Percentiles rank a stretch among this genome's conserved stretches.
Conservation (phyloP, 2,888 invertebrate species). For the Pseudococcus jackbeardsleyi region DNA sequence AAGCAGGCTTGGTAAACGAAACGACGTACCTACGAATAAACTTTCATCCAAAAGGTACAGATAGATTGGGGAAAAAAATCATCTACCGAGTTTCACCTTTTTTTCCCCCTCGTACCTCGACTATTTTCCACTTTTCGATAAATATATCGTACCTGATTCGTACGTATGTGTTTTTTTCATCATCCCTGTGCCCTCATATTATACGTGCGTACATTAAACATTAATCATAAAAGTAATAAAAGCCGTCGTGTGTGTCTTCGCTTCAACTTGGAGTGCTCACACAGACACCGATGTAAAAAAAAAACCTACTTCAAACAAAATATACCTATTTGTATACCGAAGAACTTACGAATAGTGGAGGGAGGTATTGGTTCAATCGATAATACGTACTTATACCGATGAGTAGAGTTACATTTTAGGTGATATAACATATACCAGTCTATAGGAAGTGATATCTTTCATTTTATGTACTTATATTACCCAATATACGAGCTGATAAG, state of each 20-base stretch:
- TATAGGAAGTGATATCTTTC: background rate
- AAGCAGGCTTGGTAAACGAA: background rate
- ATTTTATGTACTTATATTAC: background rate
- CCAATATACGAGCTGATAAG: no score
- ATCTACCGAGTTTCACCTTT: conserved; percentile 13
- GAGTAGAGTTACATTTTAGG: background rate
- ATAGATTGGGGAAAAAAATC: background rate
- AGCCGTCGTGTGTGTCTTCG: background rate
- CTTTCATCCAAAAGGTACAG: background rate
- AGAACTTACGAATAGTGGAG: background rate
- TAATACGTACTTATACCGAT: background rate
- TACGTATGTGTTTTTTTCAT: background rate
- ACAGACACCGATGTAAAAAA: background rate
- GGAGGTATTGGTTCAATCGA: background rate
- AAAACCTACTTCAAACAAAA: background rate
- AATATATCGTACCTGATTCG: background rate
- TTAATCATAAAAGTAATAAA: conserved; percentile 35
- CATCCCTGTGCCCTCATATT: background rate
- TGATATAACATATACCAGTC: background rate
- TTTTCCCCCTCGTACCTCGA: background rate
- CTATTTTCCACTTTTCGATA: background rate
- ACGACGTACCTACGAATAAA: background rate
- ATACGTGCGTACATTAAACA: conserved; percentile 21
- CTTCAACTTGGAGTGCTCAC: background rate
- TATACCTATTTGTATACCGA: background rate